phyloP scores from a whole-genome alignment of 2,113 vertebrate genomes.

The Saguinus imperator region DNA sequence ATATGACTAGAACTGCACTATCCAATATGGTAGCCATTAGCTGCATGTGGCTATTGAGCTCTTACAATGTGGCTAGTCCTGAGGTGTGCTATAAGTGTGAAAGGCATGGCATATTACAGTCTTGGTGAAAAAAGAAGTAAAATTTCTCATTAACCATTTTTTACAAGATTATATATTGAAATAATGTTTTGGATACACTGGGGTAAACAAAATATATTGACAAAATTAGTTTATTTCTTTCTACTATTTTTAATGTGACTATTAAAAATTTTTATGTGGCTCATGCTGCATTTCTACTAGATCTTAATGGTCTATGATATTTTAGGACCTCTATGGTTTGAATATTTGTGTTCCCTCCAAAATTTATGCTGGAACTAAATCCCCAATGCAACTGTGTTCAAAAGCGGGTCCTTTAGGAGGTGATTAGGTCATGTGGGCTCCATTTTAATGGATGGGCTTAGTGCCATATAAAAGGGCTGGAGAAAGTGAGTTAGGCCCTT shows the following conservation, averaged over 20 bases:
- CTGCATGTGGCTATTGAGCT: not conserved
- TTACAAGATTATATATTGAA: not conserved
- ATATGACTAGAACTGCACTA: not conserved
- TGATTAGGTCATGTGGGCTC: not conserved
- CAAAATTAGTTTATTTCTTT: not conserved
- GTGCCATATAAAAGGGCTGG: not conserved
- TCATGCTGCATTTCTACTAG: not conserved
- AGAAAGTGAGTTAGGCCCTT: not conserved
- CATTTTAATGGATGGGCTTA: not conserved
- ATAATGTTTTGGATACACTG: conserved; percentile 3
- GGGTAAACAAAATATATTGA: not conserved
- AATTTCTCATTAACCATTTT: not conserved
- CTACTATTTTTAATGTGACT: conserved; percentile 3
- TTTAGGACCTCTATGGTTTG: not conserved
- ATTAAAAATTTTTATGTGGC: not conserved
- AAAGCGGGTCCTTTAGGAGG: not conserved
- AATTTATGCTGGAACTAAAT: not conserved
- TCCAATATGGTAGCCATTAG: not conserved
- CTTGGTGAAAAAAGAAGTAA: not conserved
- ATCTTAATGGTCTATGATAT: not conserved
- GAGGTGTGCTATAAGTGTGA: not conserved
- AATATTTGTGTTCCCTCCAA: not conserved
- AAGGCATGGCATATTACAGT: not conserved
- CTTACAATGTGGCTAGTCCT: not conserved
- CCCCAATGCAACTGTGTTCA: not conserved